Percentiles rank a stretch among this genome's conserved stretches.
Conservation (phyloP, 2,113 vertebrate species). For the Lathamus discolor region DNA sequence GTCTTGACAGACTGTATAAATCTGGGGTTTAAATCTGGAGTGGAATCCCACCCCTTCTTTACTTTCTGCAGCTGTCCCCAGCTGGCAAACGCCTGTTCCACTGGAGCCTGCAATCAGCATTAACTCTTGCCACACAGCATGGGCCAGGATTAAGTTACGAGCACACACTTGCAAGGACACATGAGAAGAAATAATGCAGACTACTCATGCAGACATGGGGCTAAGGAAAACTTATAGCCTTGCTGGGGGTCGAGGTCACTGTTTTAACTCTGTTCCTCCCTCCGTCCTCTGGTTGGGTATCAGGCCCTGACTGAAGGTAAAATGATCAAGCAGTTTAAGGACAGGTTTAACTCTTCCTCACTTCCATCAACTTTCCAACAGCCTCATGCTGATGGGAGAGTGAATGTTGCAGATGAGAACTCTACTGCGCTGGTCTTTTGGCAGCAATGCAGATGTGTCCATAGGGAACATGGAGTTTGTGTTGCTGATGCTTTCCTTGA, state of each 20-base stretch:
- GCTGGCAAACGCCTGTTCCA: neutral
- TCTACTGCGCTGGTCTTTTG: neutral
- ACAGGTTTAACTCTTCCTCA: neutral
- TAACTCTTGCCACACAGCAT: neutral
- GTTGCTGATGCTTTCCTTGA: neutral
- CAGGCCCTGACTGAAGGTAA: neutral
- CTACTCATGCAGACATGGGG: neutral
- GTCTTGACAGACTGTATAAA: neutral
- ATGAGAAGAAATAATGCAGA: neutral
- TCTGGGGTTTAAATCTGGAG: neutral
- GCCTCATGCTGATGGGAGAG: neutral
- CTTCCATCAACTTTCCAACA: neutral
- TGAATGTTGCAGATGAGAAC: neutral
- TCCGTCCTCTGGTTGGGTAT: neutral
- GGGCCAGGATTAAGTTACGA: neutral
- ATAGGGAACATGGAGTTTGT: rapidly evolving
- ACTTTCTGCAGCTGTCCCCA: constrained; percentile 39
- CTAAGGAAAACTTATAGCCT: neutral
- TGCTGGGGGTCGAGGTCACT: neutral
- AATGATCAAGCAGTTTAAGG: neutral
- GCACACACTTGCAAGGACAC: neutral
- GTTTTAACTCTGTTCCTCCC: neutral
- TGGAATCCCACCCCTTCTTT: neutral
- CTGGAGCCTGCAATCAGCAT: neutral
- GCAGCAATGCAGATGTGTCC: neutral